Evolutionary conservation across 2,797 vertebrate genomes (phyloP).

Genomic region (Xiphorhynchus erythropygius): DNA sequence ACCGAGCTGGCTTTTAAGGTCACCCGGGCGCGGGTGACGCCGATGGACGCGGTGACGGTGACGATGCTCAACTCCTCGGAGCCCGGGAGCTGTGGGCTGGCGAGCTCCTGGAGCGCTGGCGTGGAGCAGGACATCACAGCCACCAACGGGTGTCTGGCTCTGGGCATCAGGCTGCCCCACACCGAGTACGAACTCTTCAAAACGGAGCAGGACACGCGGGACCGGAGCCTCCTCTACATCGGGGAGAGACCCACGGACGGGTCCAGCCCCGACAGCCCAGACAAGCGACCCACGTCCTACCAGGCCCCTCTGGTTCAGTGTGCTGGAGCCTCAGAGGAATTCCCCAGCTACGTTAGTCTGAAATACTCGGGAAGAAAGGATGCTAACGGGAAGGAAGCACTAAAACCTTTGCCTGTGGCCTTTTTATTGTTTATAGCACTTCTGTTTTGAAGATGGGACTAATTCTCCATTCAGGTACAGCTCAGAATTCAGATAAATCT

Average conservation of each 20-base stretch:
- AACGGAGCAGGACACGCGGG: slow-evolving; percentile 79
- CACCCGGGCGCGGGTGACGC: slow-evolving; percentile 79
- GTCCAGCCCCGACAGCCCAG: slow-evolving; percentile 83
- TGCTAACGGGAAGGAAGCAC: not conserved
- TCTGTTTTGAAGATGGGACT: slow-evolving; percentile 53
- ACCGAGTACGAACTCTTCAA: slow-evolving; percentile 91
- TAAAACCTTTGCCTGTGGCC: not conserved
- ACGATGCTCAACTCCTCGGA: slow-evolving; percentile 82
- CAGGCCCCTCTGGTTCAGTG: slow-evolving; percentile 88
- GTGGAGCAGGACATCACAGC: slow-evolving; percentile 85
- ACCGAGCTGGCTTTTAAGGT: slow-evolving; percentile 87
- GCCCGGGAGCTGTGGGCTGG: slow-evolving; percentile 81
- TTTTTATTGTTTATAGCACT: slow-evolving; percentile 31
- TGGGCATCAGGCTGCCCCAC: slow-evolving; percentile 90
- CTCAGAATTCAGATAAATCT: slow-evolving; percentile 5
- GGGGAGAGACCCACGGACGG: slow-evolving; percentile 89
- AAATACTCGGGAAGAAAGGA: not conserved
- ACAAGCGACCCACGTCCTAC: slow-evolving; percentile 87
- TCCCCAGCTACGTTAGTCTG: slow-evolving; percentile 8
- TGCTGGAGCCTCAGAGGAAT: not conserved
- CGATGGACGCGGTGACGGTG: slow-evolving; percentile 76
- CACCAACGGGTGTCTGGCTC: slow-evolving; percentile 82
- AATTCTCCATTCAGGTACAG: slow-evolving; percentile 19
- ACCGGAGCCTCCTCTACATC: slow-evolving; percentile 81
- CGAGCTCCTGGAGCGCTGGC: slow-evolving; percentile 79